Conservation (phyloP, 2,797 vertebrate species). For the Thamnophis elegans region DNA sequence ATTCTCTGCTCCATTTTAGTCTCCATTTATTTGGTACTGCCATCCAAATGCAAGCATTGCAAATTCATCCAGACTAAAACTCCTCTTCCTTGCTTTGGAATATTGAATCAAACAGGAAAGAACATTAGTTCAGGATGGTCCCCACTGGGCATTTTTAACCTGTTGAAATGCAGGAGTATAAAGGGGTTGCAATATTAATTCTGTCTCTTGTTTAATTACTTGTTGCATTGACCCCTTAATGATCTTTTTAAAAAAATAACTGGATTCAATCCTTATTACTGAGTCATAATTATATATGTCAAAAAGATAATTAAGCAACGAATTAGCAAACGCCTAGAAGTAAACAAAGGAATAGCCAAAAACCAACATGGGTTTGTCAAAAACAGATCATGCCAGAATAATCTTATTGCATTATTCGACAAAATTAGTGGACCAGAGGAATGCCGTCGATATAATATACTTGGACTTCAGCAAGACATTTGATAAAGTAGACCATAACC, state of each 20-base stretch:
- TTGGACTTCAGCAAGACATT: too few relatives aligned
- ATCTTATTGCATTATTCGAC: too few relatives aligned
- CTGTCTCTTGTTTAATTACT: neutral
- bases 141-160: slow-evolving; percentile 48
- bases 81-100: slow-evolving; percentile 45
- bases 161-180: slow-evolving; percentile 34
- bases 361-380: too few relatives aligned
- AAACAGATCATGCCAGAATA: too few relatives aligned
- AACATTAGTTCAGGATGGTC: slow-evolving; percentile 39
- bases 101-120: slow-evolving; percentile 45
- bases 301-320: too few relatives aligned
- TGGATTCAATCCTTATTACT: neutral
- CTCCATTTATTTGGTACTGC: neutral
- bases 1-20: neutral
- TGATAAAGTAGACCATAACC: too few relatives aligned
- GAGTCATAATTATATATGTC: neutral
- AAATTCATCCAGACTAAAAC: slow-evolving; percentile 34
- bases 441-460: too few relatives aligned
- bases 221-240: slow-evolving; percentile 31
- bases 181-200: slow-evolving; percentile 47
- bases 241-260: slow-evolving; percentile 8
- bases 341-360: too few relatives aligned
- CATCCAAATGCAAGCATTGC: slow-evolving; percentile 28
- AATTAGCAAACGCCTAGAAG: too few relatives aligned
- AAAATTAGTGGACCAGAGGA: too few relatives aligned